Conservation (phyloP, 2,888 invertebrate genomes). For the Trichogramma dendrolimi region DNA sequence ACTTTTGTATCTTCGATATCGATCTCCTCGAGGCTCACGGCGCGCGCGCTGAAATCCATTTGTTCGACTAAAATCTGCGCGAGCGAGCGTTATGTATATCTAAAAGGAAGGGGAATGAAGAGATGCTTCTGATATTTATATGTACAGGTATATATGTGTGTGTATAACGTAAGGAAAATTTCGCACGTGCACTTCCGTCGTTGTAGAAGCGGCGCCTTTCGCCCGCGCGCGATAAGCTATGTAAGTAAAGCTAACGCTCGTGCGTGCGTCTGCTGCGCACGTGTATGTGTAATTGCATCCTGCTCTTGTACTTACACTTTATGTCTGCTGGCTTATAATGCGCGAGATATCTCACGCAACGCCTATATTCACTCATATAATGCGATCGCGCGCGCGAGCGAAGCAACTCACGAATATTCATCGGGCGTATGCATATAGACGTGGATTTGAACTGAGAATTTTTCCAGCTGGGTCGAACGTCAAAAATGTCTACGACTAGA, state of each 20-base stretch:
- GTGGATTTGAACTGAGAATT: too few relatives aligned
- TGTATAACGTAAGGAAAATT: constrained; percentile 27
- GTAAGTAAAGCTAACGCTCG: neutral
- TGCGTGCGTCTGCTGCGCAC: constrained; percentile 6
- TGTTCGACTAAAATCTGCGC: neutral
- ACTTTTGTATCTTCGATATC: too few relatives aligned
- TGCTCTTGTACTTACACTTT: constrained; percentile 34
- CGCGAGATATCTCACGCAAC: constrained; percentile 32
- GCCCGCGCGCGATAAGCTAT: constrained; percentile 17
- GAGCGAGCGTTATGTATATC: neutral
- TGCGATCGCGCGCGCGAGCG: constrained; percentile 18
- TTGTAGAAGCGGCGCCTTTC: constrained; percentile 10
- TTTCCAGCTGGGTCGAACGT: too few relatives aligned
- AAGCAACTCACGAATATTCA: too few relatives aligned
- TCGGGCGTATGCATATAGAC: too few relatives aligned
- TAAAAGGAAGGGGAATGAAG: neutral
- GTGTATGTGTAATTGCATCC: constrained; percentile 44
- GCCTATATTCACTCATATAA: constrained; percentile 24
- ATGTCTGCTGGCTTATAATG: too few relatives aligned
- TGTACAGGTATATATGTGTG: constrained; percentile 36
- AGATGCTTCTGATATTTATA: neutral
- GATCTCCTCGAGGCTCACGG: neutral
- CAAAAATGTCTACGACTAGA: too few relatives aligned
- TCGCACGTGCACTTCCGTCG: too few relatives aligned
- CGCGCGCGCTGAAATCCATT: constrained; percentile 1